phyloP scores from a whole-genome alignment of 2,888 invertebrate species.

The Zhengitettix transpicula region DNA sequence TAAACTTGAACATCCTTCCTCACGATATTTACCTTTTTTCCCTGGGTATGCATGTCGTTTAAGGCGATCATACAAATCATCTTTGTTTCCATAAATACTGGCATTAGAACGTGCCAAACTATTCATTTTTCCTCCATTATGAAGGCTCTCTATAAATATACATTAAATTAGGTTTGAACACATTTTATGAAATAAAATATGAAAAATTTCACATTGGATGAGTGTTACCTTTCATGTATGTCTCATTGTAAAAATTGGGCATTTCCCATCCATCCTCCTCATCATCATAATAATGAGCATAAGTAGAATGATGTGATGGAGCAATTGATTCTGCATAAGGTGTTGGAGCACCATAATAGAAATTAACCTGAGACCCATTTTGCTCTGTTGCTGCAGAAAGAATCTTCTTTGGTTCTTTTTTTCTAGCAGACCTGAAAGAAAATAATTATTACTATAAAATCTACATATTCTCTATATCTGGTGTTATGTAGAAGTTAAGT shows the following conservation, averaged over 20 bases:
- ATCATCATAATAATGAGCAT: constrained; percentile 89
- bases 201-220: not conserved
- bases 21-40: constrained; percentile 64
- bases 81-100: constrained; percentile 87
- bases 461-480: too few species aligned
- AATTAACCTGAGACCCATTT: constrained; percentile 86
- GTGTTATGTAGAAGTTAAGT: too few species aligned
- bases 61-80: constrained; percentile 86
- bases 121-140: constrained; percentile 79
- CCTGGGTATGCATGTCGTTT: constrained; percentile 89
- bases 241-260: constrained; percentile 93
- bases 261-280: constrained; percentile 96
- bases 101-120: constrained; percentile 85
- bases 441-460: not conserved
- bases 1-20: not conserved
- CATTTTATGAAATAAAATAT: not conserved
- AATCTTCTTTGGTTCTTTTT: constrained; percentile 83
- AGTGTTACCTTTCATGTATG: constrained; percentile 74
- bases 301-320: constrained; percentile 87
- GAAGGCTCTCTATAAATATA: constrained; percentile 42
- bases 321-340: constrained; percentile 92
- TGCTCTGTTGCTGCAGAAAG: constrained; percentile 77
- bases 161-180: not conserved
- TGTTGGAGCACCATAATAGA: constrained; percentile 88
- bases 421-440: constrained; percentile 51